Evolutionary conservation across 2,113 vertebrate genomes (phyloP).

Genomic region (Tetrax tetrax): DNA sequence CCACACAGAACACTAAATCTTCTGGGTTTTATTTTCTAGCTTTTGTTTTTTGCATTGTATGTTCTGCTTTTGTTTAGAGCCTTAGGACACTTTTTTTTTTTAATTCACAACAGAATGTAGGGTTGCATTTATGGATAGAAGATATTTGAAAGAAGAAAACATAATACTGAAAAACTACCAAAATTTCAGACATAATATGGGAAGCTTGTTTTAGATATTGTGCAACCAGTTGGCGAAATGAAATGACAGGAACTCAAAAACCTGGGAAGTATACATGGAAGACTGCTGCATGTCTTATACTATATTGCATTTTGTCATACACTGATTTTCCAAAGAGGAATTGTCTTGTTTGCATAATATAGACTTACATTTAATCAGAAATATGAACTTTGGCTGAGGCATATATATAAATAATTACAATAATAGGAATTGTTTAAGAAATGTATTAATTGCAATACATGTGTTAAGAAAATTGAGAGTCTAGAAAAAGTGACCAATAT

Average conservation of each 20-base stretch:
- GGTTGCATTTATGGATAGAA: neutral
- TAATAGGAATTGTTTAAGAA: neutral
- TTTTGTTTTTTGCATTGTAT: neutral
- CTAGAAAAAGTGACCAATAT: neutral
- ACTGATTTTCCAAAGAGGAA: neutral
- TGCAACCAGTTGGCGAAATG: neutral
- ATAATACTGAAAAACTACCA: neutral
- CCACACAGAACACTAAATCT: neutral
- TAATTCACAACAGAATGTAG: neutral
- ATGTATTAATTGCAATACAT: neutral
- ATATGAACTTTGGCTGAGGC: neutral
- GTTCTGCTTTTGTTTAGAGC: conserved; percentile 38
- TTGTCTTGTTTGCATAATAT: neutral
- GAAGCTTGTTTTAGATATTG: neutral
- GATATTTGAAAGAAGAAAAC: neutral
- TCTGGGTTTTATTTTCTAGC: conserved; percentile 42
- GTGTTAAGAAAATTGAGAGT: neutral
- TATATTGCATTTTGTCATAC: neutral
- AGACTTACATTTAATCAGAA: neutral
- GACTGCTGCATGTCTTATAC: neutral
- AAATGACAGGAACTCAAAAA: neutral
- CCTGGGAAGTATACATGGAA: neutral
- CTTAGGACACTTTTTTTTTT: neutral
- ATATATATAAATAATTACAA: neutral
- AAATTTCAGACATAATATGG: neutral